Base-by-base conservation (phyloP, 1,140 invertebrate species). In the Apolygus lucorum region DNA sequence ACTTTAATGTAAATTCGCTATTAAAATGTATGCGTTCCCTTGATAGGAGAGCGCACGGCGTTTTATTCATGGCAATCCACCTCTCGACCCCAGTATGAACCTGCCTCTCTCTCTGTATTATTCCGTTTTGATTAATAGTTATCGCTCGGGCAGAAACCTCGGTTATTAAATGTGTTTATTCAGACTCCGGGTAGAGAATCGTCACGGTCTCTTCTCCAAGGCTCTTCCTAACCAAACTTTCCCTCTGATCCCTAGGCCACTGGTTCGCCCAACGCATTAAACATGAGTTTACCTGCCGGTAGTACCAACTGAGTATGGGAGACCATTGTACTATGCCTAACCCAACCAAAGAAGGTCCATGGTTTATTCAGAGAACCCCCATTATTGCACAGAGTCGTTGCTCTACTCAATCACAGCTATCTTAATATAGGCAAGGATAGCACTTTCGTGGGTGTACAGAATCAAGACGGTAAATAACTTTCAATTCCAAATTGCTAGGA, bases 151-250 rank as follows among this genome's bases (percentile, higher is more conserved):
- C 17, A 59, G 54, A 24, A 22, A 24, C 54, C 54, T 59, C 13
- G 22, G 54, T 59, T 59, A 24, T 59, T 59, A 59, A 59, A 59
- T 24, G 54, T 59, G 54, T 59, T 59, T 59, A 24, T 59, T 59
- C 22, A 59, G 54, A 59, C 4, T 59, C 54, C 22, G 22, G 11
- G 54, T 4, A 42, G 34, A 42, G 34, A 4, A 42, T 42, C 17
- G 34, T 17, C 34, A 4, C 34, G 34, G 34, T 42, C 34, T 4
- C 34, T 8, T 4, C 34, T 42, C 34, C 17, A 8, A 17, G 4
- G 17, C 34, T 42, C 34, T 17, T 17, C 34, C 34, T 17, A 4
- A 4, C 34, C 34, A n/a, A n/a, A n/a, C n/a, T n/a, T 42, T 42
- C 34, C 34, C 34, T 17, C 4, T 8, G 4, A 4, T 42, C 17